These are phyloP conservation scores for Drosophila macrospina DNA, from an alignment of 2,888 invertebrate species.

Conservation along the genomic window DNA sequence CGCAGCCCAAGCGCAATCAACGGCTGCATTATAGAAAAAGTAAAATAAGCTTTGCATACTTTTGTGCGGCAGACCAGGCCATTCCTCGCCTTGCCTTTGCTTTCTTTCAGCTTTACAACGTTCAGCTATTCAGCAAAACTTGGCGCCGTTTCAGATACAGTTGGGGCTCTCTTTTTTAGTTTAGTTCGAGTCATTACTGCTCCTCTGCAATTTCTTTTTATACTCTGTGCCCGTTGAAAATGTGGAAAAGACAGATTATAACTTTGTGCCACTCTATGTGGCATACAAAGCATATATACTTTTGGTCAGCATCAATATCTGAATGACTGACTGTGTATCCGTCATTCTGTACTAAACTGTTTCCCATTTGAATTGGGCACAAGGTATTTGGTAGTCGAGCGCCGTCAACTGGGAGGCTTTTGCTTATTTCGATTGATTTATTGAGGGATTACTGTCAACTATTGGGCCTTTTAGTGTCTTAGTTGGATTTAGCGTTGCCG, in stretches of 20 bases:
- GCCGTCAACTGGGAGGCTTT: background rate
- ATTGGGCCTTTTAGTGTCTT: conserved; percentile 29
- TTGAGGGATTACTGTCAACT: conserved; percentile 50
- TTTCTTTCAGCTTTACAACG: background rate
- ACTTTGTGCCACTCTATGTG: background rate
- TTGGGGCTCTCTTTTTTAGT: conserved; percentile 1
- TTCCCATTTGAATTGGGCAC: background rate
- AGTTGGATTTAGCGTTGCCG: conserved; percentile 4
- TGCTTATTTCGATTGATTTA: conserved; percentile 52
- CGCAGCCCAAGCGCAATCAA: conserved; percentile 58
- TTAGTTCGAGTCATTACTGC: conserved; percentile 23
- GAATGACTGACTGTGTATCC: too few species aligned
- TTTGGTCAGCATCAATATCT: too few species aligned
- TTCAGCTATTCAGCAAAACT: conserved; percentile 19
- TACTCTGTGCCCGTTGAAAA: background rate
- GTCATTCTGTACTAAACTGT: too few species aligned
- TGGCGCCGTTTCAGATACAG: conserved; percentile 6
- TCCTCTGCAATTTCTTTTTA: conserved; percentile 9
- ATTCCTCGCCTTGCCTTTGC: background rate
- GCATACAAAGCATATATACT: background rate
- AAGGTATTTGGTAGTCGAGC: background rate
- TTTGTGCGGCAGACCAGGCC: conserved; percentile 22
- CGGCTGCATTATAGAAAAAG: conserved; percentile 60
- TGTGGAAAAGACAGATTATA: background rate
- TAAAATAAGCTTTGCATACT: conserved; percentile 58